These are phyloP conservation scores for Solea solea DNA, from an alignment of 2,113 vertebrate species.

Conservation along the genomic window DNA sequence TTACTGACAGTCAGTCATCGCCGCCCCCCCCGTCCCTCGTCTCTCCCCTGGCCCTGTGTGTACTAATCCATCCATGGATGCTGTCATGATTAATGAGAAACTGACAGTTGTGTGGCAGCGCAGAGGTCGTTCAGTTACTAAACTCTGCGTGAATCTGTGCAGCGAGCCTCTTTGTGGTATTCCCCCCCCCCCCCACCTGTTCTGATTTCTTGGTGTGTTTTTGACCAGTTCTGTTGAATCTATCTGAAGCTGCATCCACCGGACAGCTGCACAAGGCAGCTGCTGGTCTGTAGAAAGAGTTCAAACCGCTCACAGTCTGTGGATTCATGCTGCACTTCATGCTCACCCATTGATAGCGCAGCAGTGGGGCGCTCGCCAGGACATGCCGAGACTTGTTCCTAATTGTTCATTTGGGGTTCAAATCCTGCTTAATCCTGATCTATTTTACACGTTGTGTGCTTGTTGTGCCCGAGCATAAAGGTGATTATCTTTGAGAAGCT, in stretches of 20 bases:
- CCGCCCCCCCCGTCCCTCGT: background rate
- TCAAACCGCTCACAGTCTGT: constrained; percentile 60
- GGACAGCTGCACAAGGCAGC: constrained; percentile 71
- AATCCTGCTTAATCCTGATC: constrained; percentile 43
- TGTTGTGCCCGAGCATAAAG: constrained; percentile 8
- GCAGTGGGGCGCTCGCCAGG: constrained; percentile 40
- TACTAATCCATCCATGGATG: constrained; percentile 6
- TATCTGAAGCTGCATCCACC: constrained; percentile 43
- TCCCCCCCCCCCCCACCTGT: constrained; percentile 41
- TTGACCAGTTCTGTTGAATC: constrained; percentile 55
- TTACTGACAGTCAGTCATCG: background rate
- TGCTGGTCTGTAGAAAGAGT: constrained; percentile 53
- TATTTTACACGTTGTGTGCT: constrained; percentile 4
- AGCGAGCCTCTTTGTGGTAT: constrained; percentile 24
- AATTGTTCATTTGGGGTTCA: constrained; percentile 55
- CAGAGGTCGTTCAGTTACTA: constrained; percentile 1
- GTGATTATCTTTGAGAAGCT: constrained; percentile 38
- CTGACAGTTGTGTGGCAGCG: background rate
- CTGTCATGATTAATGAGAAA: constrained; percentile 23
- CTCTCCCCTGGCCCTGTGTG: background rate
- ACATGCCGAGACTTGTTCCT: constrained; percentile 66
- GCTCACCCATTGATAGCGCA: constrained; percentile 49
- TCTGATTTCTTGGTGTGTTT: constrained; percentile 60
- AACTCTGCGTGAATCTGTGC: constrained; percentile 16
- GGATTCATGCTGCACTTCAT: constrained; percentile 59